These are phyloP conservation scores for Chionis minor DNA, from an alignment of 2,113 vertebrate genomes.

Conservation along the genomic window DNA sequence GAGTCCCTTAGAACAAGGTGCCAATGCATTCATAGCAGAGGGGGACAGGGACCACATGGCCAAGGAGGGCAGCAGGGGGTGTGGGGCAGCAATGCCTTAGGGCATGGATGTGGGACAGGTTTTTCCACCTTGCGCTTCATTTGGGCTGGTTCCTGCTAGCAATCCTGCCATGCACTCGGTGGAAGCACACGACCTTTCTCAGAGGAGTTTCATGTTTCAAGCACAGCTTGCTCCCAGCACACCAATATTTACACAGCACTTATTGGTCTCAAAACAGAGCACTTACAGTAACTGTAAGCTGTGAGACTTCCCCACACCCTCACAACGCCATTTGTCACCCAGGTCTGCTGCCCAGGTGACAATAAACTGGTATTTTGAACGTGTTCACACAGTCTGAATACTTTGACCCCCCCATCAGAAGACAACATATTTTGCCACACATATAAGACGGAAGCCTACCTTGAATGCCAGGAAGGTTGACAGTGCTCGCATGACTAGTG, in stretches of 20 bases:
- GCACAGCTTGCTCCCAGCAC: background rate
- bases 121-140: background rate
- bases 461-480: background rate
- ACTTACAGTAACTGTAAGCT: background rate
- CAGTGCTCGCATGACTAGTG: background rate
- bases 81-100: background rate
- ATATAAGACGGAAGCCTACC: background rate
- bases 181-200: background rate
- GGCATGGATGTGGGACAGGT: background rate
- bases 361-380: background rate
- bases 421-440: background rate
- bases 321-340: background rate
- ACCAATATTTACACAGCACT: background rate
- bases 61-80: rapidly evolving
- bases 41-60: background rate
- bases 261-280: background rate
- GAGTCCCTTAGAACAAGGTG: background rate
- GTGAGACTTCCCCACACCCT: background rate
- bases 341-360: background rate
- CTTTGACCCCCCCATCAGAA: background rate
- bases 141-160: background rate
- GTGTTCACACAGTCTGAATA: background rate
- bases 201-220: conserved; percentile 10
- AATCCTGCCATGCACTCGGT: background rate
- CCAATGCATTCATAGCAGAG: rapidly evolving